Evolutionary conservation across 2,113 vertebrate genomes (phyloP).

Genomic region (Phylloscopus trochiloides): DNA sequence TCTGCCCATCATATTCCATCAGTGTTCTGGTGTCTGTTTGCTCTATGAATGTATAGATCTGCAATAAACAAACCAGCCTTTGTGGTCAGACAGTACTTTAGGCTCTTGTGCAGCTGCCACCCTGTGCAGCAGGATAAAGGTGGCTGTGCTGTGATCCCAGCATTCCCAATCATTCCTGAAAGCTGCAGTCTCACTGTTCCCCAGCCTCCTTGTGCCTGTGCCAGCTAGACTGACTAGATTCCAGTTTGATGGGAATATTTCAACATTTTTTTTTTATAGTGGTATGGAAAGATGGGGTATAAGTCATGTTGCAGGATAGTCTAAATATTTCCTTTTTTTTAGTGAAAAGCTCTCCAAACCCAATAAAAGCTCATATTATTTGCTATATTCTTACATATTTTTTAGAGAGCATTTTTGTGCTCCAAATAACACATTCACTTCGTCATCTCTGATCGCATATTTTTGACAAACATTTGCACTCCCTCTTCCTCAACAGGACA

Average conservation of each 20-base stretch:
- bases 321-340: not conserved
- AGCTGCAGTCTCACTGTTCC: not conserved
- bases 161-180: not conserved
- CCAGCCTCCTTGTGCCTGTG: not conserved
- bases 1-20: not conserved
- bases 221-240: not conserved
- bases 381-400: not conserved
- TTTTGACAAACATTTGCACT: not conserved
- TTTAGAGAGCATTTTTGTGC: not conserved
- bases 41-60: not conserved
- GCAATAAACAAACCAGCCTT: not conserved
- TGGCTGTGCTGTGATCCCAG: not conserved
- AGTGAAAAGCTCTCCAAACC: not conserved
- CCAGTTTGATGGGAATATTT: not conserved
- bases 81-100: not conserved
- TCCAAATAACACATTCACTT: not conserved
- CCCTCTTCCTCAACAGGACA: not conserved
- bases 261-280: not conserved
- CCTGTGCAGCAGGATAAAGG: not conserved
- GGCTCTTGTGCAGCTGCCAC: not conserved
- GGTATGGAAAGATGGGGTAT: not conserved
- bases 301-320: not conserved
- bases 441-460: not conserved
- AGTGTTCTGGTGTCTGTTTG: not conserved
- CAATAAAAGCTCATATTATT: not conserved